These are phyloP conservation scores for Mylabris phalerata DNA, from an alignment of 1,140 invertebrate species.

Conservation along the genomic window DNA sequence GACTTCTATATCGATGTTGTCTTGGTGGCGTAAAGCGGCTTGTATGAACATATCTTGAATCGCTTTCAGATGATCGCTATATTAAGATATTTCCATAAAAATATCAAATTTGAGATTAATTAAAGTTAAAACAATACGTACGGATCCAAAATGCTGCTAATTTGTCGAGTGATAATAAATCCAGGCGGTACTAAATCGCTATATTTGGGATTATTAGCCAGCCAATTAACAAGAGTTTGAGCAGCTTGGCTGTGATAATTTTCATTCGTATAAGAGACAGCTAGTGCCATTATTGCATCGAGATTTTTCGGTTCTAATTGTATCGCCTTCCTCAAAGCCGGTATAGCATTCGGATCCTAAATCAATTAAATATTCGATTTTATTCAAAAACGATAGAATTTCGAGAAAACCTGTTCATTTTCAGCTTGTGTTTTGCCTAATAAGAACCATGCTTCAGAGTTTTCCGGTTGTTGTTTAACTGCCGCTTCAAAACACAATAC, in stretches of 20 bases:
- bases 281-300: slow-evolving; percentile 80
- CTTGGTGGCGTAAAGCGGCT: slow-evolving; percentile 74
- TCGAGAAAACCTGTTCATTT: slow-evolving; percentile 62
- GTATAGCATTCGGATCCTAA: slow-evolving; percentile 79
- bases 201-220: slow-evolving; percentile 81
- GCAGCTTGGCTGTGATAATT: slow-evolving; percentile 70
- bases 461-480: slow-evolving; percentile 74
- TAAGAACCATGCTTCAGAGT: slow-evolving; percentile 74
- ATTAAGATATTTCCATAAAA: not conserved
- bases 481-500: slow-evolving; percentile 96
- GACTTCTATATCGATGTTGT: slow-evolving; percentile 83
- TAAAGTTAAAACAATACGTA: slow-evolving; percentile 28
- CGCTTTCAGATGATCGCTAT: slow-evolving; percentile 54
- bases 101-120: not conserved
- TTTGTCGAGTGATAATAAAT: slow-evolving; percentile 42
- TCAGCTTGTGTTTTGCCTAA: slow-evolving; percentile 88
- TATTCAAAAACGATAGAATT: slow-evolving; percentile 1
- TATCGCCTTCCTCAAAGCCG: slow-evolving; percentile 80
- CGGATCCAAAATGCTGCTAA: slow-evolving; percentile 40
- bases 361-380: too few species aligned
- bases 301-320: slow-evolving; percentile 75
- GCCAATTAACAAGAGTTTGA: slow-evolving; percentile 69
- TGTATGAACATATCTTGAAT: slow-evolving; percentile 78
- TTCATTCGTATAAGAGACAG: slow-evolving; percentile 95
- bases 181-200: slow-evolving; percentile 57